Conservation (phyloP, 2,888 invertebrate species). For the Thymelicus acteon region DNA sequence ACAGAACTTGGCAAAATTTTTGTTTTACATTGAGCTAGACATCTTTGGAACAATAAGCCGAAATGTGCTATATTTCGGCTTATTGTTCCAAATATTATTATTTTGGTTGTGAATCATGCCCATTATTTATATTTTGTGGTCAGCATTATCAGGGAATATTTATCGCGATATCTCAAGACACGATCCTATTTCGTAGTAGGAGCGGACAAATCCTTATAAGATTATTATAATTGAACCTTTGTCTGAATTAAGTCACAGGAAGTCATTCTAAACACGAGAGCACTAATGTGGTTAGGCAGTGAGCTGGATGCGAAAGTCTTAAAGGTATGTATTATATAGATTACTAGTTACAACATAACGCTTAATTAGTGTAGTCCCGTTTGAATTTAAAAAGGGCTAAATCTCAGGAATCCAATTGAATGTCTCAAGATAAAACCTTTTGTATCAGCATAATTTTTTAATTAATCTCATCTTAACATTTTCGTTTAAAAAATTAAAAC, state of each 20-base stretch:
- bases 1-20: neutral
- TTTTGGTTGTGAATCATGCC: neutral
- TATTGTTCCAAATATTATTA: neutral
- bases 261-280: constrained; percentile 22
- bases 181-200: constrained; percentile 15
- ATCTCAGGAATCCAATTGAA: too few species aligned
- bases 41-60: neutral
- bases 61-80: too few species aligned
- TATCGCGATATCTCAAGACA: constrained; percentile 16
- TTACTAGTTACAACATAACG: too few species aligned
- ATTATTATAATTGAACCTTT: constrained; percentile 36
- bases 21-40: neutral
- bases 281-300: constrained; percentile 4
- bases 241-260: constrained; percentile 30
- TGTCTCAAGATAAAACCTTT: too few species aligned
- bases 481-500: too few species aligned
- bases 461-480: too few species aligned
- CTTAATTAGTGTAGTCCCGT: too few species aligned
- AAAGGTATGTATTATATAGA: neutral
- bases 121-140: constrained; percentile 1
- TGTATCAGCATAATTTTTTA: too few species aligned
- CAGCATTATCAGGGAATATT: constrained; percentile 1
- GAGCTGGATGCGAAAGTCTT: neutral
- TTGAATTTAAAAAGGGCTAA: too few species aligned
- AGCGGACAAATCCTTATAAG: constrained; percentile 33